Base-by-base conservation (phyloP, 2,888 invertebrate species). In the Coenonympha arcania region DNA sequence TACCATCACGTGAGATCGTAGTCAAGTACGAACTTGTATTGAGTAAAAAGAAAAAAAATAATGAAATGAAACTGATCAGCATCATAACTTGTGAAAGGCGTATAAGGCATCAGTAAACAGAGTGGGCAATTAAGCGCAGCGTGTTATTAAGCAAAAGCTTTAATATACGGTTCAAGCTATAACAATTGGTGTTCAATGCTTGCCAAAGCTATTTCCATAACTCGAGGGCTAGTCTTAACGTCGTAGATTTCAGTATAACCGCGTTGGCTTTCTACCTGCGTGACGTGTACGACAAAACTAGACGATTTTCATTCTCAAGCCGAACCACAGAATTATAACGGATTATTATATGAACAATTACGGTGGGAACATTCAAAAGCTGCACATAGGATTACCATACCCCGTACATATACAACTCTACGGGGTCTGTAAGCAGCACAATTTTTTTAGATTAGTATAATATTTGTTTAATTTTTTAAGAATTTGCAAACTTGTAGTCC, bases 221-320 rank as follows among this genome's bases (percentile, higher is more conserved):
- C 63, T 62, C 54, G 48, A 54, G 65, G 65, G 68, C 67, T 57
- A 69, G 67, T 69, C 65, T 65, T 63, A 63, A 63, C 67, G 59
- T 66, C 68, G 72, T 74, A 76, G 73, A 74, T 69, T 65, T 65
- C 60, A 68, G 73, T 74, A 53, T 48, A 54, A 52, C 57, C 49
- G 40, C 37, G 36, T 44, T 50, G 19, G 40, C 44, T 54, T 50
- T 28, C 9, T n/a, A 6, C 5, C 3, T 22, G 18, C 43, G 48
- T 36, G 6, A 41, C 34, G 51, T 18, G 6, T 22, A 30, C 56
- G 34, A 49, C 24, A 41, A 41, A 41, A 20, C 4, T n/a, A n/a
- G n/a, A 11, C 11, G 8, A 4, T n/a, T 26, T 24, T 11, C 16
- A 24, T 26, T 18, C n/a, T n/a, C n/a, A n/a, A n/a, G n/a, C n/a